Evolutionary conservation across 2,113 vertebrate species (phyloP), one percentile per base, ranked within the genome.

Genomic region (Cyanistes caeruleus): DNA sequence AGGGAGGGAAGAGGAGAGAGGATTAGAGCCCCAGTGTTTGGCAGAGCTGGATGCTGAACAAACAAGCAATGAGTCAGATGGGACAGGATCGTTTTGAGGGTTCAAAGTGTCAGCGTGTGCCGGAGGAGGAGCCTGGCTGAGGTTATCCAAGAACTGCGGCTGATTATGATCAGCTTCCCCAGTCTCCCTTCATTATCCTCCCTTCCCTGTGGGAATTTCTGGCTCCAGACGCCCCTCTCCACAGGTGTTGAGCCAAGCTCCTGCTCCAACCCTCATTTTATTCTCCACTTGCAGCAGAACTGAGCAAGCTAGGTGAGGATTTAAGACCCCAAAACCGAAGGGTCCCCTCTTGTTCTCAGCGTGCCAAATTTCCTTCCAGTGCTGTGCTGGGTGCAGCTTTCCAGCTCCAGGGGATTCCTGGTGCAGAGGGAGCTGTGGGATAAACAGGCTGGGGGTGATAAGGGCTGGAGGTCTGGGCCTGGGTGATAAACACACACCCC

Each of bases 41-140:
- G 11, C 6, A 25, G 46, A 18, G 64, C 15, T 0, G 21, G 13
- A 3, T 1, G 3, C 1, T 2, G 67, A 20, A 43, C 64, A 25
- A 64, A 73, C 35, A 23, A 33, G 14, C 0, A 2, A 24, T 0
- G 3, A 27, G 1, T 20, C 10, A 59, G 11, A 1, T 8, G 6
- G 56, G 49, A 17, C 22, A 8, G 1, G 2, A 9, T 4, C 1
- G 8, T 27, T 84, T 10, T 2, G 7, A 30, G 48, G 59, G 10
- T 28, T 53, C 49, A 90, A 41, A 41, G 53, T 2, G 27, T 4
- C 3, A 5, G 79, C 0, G 31, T 30, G 60, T 49, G 24, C 41
- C 2, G 1, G 6, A 7, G 65, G 39, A 56, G 62, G 46, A 22
- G 55, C 86, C 48, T 1, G 8, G 0, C 4, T 1, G 37, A 44